Conservation (phyloP, 2,797 vertebrate species). For the Lacerta agilis region DNA sequence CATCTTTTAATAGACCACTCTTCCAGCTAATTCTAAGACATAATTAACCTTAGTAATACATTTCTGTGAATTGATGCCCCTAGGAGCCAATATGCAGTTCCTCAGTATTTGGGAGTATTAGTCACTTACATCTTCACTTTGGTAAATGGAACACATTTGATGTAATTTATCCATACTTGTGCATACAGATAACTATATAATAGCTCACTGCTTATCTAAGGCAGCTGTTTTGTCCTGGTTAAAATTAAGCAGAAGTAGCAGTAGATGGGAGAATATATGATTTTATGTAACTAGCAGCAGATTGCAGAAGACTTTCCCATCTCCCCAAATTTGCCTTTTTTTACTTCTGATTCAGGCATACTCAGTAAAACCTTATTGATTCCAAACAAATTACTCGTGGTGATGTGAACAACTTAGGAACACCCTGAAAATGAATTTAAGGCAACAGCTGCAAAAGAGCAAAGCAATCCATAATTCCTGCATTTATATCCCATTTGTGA, state of each 20-base stretch:
- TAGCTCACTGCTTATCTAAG: background rate
- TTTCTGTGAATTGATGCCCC: constrained; percentile 24
- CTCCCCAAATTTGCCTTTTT: constrained; percentile 16
- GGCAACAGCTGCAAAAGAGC: background rate
- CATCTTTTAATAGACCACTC: constrained; percentile 30
- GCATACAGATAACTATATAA: constrained; percentile 19
- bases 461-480: background rate
- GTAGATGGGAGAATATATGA: background rate
- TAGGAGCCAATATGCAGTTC: constrained; percentile 27
- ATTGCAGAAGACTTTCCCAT: constrained; percentile 8
- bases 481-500: background rate
- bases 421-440: constrained; percentile 19
- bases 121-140: constrained; percentile 27
- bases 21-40: constrained; percentile 22
- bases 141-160: constrained; percentile 40
- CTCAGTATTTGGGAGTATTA: constrained; percentile 12
- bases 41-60: constrained; percentile 16
- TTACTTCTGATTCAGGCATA: background rate
- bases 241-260: background rate
- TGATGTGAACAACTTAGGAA: constrained; percentile 5
- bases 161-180: constrained; percentile 2
- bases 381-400: constrained; percentile 37
- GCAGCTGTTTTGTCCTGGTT: background rate
- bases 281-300: background rate
- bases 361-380: constrained; percentile 21